phyloP scores from a whole-genome alignment of 2,888 invertebrate species.

The Xanthorhoe spadicearia region DNA sequence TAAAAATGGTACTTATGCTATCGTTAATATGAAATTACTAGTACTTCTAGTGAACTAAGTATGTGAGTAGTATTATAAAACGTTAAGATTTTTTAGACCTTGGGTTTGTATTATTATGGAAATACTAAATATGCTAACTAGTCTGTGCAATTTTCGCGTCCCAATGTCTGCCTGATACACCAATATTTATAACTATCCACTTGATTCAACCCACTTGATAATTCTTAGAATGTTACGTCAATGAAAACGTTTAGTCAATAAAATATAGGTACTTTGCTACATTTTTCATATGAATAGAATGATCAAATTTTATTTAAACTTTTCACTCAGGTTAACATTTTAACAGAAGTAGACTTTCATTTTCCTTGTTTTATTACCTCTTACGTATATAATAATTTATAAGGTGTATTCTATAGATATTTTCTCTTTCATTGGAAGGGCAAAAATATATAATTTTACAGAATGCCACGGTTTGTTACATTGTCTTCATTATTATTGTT shows the following conservation, averaged over 20 bases:
- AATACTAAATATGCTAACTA: neutral
- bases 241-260: neutral
- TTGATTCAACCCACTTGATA: neutral
- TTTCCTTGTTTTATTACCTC: no score
- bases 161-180: neutral
- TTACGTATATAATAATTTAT: no score
- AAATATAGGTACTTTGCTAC: neutral
- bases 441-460: slow-evolving; percentile 28
- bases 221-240: neutral
- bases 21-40: no score
- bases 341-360: no score
- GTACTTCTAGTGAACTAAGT: no score
- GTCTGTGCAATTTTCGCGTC: neutral
- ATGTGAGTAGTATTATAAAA: no score
- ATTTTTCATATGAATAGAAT: neutral
- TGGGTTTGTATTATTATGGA: no score
- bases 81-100: no score
- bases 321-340: no score
- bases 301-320: no score
- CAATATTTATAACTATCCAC: neutral
- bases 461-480: slow-evolving; percentile 20
- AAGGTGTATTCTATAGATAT: neutral
- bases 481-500: slow-evolving; percentile 25
- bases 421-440: neutral
- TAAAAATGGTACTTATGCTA: no score